Evolutionary conservation across 2,113 vertebrate genomes (phyloP), one percentile per base, ranked within the genome.

Genomic region (Scatophagus argus): DNA sequence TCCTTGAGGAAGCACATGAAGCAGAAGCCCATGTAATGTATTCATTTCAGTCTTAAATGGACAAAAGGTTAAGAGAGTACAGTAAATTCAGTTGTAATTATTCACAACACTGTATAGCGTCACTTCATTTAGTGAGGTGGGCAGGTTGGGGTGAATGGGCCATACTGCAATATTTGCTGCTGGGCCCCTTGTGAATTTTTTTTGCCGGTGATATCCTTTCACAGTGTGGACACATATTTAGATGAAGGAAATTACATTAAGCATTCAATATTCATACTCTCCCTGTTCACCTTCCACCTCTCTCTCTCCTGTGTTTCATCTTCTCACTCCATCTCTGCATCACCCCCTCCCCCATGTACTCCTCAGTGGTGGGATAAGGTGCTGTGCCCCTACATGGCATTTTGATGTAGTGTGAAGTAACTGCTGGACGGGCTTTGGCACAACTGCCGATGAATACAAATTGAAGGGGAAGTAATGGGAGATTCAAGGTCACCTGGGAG

Each of bases 361-460:
- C 67, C 56, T 54, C 68, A 27, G 49, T 11, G 31, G 25, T 36
- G 29, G 56, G 69, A 72, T 75, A 59, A 74, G 76, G 54, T 71
- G 11, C 25, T 76, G 73, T 77, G 72, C 78, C 44, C 78, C 69
- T 77, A 85, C 86, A 87, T 81, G 80, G 65, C 72, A 74, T 88
- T 79, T 89, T 86, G 89, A 90, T 88, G 80, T 84, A 86, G 88
- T 85, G 88, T 89, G 87, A 92, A 93, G 89, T 91, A 87, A 89
- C 80, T 76, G 74, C 82, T 32, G 79, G 74, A 66, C 62, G 44
- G 83, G 77, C 68, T 85, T 46, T 54, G 60, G 64, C 56, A 44
- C 36, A 75, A 74, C 71, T 68, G 73, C 55, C 21, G 77, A 77
- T 90, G 91, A 93, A 91, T 88, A 87, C 74, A 79, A 86, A 89